Base-by-base conservation (phyloP, 2,888 invertebrate genomes). In the Cenopis cana region DNA sequence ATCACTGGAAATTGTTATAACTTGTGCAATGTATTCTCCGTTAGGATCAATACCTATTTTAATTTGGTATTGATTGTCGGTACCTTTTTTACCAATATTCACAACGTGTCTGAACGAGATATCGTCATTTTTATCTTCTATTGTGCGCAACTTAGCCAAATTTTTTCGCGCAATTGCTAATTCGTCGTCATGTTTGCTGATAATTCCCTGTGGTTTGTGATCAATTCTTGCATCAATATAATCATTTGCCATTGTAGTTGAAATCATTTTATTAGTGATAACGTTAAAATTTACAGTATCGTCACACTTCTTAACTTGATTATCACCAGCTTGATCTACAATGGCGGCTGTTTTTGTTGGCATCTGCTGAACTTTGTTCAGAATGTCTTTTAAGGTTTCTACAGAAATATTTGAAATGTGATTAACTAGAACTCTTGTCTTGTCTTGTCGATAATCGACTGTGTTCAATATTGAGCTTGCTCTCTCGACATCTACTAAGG, bases 21-120 rank as follows among this genome's bases (percentile, higher is more conserved):
- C 20, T 14, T 41, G 59, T 41, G 20, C 41, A 41, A 41, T 59
- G 20, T 41, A 59, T 14, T 59, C 20, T 41, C 59, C 59, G 14
- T 59, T 38, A 6, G 12, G 59, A 18, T 20, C 38, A 41, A 12
- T 20, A 20, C 9, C 38, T 59, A 59, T 18, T 41, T 59, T 20
- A 6, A 41, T 20, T 29, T 12, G 18, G 36, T 18, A 57, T 18
- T 4, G 11, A 57, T 57, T 38, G 4, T 17, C 10, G 36, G 12
- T 29, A 11, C 18, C 12, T 12, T n/a, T 33, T 33, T 61, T 17
- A 2, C 12, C 17, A 33, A 18, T 49, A 10, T 20, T 5, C 2
- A 49, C 61, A 11, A 14, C 29, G 17, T 8, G 24, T 29, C 24
- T 60, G 11, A 0, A 52, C 20, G 11, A 12, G 12, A 4, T 14